These are phyloP conservation scores for Darevskia mixta DNA, from an alignment of 2,797 vertebrate genomes.

Conservation along the genomic window DNA sequence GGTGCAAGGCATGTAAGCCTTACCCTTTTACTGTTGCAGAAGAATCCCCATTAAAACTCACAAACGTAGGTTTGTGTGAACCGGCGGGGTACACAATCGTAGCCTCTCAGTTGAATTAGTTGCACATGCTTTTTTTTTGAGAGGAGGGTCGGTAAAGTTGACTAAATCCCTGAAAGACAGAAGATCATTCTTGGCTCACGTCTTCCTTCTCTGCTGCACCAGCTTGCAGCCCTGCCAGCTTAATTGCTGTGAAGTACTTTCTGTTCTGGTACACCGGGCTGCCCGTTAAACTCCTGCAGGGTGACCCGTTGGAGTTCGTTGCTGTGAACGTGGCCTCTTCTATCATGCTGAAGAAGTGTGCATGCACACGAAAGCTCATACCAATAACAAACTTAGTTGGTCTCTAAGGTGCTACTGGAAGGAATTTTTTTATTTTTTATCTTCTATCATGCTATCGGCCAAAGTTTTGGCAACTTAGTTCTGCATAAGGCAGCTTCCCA, in stretches of 20 bases:
- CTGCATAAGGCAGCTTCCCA: no score
- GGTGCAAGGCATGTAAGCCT: not conserved
- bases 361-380: no score
- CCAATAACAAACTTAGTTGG: no score
- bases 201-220: not conserved
- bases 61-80: not conserved
- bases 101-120: not conserved
- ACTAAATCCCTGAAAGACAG: not conserved
- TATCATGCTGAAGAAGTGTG: no score
- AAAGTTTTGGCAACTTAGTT: no score
- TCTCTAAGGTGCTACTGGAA: no score
- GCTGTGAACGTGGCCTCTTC: not conserved
- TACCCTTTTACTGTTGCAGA: not conserved
- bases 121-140: not conserved
- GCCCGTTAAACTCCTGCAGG: not conserved
- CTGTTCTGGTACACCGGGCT: not conserved
- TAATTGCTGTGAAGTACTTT: constrained; percentile 23
- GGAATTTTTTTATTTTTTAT: no score
- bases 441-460: no score
- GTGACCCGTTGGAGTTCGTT: not conserved
- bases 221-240: not conserved
- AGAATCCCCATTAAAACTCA: not conserved
- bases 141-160: not conserved
- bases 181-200: not conserved
- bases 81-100: not conserved